Base-by-base conservation (phyloP, 2,113 vertebrate genomes). In the Tachuris rubrigastra region DNA sequence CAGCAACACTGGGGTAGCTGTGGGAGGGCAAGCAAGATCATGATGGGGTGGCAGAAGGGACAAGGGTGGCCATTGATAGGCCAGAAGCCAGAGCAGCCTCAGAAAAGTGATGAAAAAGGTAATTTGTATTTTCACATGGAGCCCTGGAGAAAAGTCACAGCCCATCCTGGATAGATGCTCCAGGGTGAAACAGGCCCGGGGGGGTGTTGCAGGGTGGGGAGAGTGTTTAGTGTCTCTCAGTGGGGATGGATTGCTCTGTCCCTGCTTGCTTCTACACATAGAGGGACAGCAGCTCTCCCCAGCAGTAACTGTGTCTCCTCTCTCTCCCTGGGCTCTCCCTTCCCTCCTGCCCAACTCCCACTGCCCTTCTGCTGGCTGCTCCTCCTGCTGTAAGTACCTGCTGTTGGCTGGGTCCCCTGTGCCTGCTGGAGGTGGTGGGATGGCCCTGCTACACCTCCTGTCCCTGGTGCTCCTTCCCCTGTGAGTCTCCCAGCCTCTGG, bases 371-470 rank as follows among this genome's bases (percentile, higher is more conserved):
- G 59, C 87, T 69, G 79, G 25, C 94, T 92, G 89, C 50, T 65
- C 86, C 89, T 33, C 1, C 93, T 85, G 78, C 79, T 95, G 84
- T 96, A 94, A 97, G 94, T 96, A 95, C 69, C 66, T 88, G 79
- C 96, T 3, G 2, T 56, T 37, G 65, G 41, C 58, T 8, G 49
- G 56, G 80, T 80, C n/a, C 73, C 67, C 56, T 19, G 63, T 1
- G 12, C 39, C 67, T 5, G 9, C 75, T 5, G 5, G 44, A 35
- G 67, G 35, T 63, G 58, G 20, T 41, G 31, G 63, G 14, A 19
- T 49, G 30, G 42, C 20, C 44, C 56, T 95, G 46, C 74, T 30
- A 14, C 77, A 30, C 20, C 73, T 75, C 35, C 59, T 37, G 83
- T 69, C 68, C 91, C 66, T 19, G n/a, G 1, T 55, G 50, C 65